Conservation (phyloP, 1,140 invertebrate genomes). For the Cyclargus thomasi region DNA sequence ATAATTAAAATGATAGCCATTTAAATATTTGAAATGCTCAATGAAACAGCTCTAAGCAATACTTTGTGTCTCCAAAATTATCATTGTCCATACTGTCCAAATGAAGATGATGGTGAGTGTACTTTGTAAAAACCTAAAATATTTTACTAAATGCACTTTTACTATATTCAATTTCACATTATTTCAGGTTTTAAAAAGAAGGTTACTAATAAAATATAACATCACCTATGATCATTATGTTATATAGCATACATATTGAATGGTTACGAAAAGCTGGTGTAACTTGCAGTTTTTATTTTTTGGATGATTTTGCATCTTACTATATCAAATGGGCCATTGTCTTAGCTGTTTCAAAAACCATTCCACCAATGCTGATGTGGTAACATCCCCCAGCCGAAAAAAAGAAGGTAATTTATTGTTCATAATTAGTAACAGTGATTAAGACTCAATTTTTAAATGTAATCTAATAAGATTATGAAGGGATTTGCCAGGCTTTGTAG, state of each 20-base stretch:
- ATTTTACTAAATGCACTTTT: slow-evolving; percentile 17
- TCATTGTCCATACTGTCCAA: slow-evolving; percentile 27
- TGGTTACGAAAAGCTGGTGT: slow-evolving; percentile 42
- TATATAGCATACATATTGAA: slow-evolving; percentile 53
- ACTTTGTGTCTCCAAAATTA: slow-evolving; percentile 28
- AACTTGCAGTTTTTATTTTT: slow-evolving; percentile 48
- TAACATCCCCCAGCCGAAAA: slow-evolving; percentile 74
- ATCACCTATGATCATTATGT: slow-evolving; percentile 60
- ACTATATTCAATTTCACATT: slow-evolving; percentile 20
- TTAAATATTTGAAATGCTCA: background rate
- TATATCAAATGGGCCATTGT: slow-evolving; percentile 86
- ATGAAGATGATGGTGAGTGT: slow-evolving; percentile 35
- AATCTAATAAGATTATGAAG: too few species aligned
- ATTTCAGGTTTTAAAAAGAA: slow-evolving; percentile 39
- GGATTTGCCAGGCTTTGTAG: too few species aligned
- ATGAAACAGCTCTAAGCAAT: background rate
- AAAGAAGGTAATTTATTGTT: slow-evolving; percentile 77
- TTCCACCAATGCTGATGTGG: slow-evolving; percentile 74
- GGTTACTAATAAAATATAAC: slow-evolving; percentile 33
- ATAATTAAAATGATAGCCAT: background rate
- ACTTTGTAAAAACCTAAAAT: slow-evolving; percentile 13
- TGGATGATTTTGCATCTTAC: slow-evolving; percentile 41
- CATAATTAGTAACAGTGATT: background rate
- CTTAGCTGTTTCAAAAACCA: slow-evolving; percentile 84
- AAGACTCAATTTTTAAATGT: too few species aligned